Evolutionary conservation across 2,113 vertebrate genomes (phyloP).

Genomic region (Halcyon malimbica): DNA sequence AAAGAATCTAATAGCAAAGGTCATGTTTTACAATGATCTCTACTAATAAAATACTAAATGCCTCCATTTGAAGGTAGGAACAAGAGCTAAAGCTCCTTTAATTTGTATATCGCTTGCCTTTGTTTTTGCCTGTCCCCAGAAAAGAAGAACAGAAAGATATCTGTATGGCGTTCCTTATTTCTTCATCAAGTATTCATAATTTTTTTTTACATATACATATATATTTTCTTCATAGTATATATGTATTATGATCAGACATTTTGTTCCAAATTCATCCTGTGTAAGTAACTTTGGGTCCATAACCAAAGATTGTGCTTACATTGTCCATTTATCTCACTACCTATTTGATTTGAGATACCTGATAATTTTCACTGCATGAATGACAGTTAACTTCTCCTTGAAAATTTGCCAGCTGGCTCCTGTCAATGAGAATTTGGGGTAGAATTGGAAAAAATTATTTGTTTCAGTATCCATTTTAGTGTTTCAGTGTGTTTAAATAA

Average conservation of each 20-base stretch:
- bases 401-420: not conserved
- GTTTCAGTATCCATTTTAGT: not conserved
- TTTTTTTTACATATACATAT: not conserved
- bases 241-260: not conserved
- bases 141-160: not conserved
- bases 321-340: not conserved
- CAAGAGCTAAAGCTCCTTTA: not conserved
- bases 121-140: not conserved
- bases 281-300: not conserved
- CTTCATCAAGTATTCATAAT: not conserved
- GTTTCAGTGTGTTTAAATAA: not conserved
- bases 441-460: not conserved
- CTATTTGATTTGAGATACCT: not conserved
- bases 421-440: not conserved
- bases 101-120: not conserved
- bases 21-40: not conserved
- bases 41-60: not conserved
- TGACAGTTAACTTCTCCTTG: not conserved
- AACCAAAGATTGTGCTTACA: not conserved
- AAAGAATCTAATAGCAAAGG: not conserved
- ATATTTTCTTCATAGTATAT: not conserved
- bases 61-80: not conserved
- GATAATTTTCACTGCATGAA: not conserved
- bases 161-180: not conserved
- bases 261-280: not conserved